Percentiles rank a stretch among this genome's conserved stretches.
Evolutionary conservation across 2,113 vertebrate species (phyloP).

Genomic region (Pongo pygmaeus): DNA sequence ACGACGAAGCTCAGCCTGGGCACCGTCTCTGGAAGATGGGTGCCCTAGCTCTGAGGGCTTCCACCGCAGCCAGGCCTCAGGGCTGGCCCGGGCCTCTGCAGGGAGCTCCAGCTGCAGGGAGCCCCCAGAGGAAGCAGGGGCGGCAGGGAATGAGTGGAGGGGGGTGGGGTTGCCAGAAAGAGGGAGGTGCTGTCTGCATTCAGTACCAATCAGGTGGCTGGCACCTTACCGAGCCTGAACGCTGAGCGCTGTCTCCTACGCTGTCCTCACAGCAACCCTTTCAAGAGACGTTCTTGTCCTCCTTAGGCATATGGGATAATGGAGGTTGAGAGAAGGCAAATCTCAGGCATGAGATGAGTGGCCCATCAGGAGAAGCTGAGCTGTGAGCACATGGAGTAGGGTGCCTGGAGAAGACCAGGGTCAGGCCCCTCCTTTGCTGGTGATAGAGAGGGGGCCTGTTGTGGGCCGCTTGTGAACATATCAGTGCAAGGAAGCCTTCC

Average conservation of each 20-base stretch:
- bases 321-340: not conserved
- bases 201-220: fast-evolving
- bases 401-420: not conserved
- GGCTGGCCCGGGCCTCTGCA: not conserved
- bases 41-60: not conserved
- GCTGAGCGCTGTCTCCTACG: too few species aligned
- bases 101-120: not conserved
- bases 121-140: not conserved
- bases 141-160: fast-evolving
- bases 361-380: not conserved
- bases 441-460: not conserved
- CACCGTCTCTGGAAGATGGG: not conserved
- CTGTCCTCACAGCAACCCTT: not conserved
- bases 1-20: not conserved
- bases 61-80: not conserved
- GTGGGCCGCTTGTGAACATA: not conserved
- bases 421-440: not conserved
- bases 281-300: not conserved
- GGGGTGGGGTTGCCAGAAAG: not conserved
- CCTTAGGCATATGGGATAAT: not conserved
- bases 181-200: not conserved
- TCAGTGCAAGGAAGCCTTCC: not conserved
- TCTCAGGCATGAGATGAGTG: not conserved
- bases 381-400: too few species aligned
- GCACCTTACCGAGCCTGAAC: not conserved